phyloP scores from a whole-genome alignment of 2,797 vertebrate species.

The Xyrichtys novacula region DNA sequence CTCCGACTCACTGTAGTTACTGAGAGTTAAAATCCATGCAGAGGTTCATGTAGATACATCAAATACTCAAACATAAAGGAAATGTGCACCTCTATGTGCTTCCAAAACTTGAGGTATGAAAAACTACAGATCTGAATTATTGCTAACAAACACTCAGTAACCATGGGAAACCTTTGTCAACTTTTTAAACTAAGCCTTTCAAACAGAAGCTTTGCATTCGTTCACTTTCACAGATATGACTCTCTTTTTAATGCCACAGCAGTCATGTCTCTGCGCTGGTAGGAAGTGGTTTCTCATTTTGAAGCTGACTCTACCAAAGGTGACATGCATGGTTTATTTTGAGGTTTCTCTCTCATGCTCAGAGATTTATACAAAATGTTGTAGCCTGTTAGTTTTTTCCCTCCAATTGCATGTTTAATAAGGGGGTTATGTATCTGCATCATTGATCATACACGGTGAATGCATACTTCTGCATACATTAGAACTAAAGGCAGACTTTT shows the following conservation, averaged over 20 bases:
- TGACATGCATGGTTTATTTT: conserved; percentile 79
- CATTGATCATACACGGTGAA: too few species aligned
- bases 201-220: conserved; percentile 24
- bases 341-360: conserved; percentile 70
- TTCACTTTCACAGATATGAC: conserved; percentile 54
- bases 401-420: neutral
- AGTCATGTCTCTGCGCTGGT: conserved; percentile 70
- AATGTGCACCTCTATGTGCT: neutral
- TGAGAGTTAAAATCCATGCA: neutral
- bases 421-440: neutral
- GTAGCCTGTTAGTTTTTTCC: neutral
- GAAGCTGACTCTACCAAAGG: conserved; percentile 71
- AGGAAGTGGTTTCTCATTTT: conserved; percentile 75
- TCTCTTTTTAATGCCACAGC: conserved; percentile 76
- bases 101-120: neutral
- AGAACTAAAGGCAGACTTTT: too few species aligned
- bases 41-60: neutral
- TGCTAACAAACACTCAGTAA: neutral
- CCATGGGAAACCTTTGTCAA: conserved; percentile 15
- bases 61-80: neutral
- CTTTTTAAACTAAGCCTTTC: conserved; percentile 51
- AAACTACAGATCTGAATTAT: neutral
- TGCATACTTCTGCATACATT: too few species aligned
- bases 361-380: conserved; percentile 72
- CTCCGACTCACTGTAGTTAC: neutral